Conservation (phyloP, 2,113 vertebrate species). For the Mystacornis crossleyi region DNA sequence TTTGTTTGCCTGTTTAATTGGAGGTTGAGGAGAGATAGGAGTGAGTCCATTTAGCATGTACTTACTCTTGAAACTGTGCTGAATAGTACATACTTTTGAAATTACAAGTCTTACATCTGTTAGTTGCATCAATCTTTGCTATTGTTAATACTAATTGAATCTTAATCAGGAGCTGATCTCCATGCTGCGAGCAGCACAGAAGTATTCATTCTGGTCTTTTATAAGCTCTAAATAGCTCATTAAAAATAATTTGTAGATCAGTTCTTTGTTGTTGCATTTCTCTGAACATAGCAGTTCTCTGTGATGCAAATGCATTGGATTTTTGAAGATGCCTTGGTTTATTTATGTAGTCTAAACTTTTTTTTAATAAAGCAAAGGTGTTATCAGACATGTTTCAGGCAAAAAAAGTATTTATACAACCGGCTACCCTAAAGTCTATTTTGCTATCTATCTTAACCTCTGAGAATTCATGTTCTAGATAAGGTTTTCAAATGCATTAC, state of each 20-base stretch:
- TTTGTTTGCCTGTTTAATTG: neutral
- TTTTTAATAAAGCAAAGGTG: neutral
- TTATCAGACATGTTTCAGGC: neutral
- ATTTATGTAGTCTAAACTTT: neutral
- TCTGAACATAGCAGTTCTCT: neutral
- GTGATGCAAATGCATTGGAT: fast-evolving
- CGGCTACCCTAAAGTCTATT: neutral
- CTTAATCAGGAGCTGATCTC: neutral
- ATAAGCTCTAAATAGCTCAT: neutral
- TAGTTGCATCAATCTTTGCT: neutral
- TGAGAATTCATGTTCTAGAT: neutral
- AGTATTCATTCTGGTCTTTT: neutral
- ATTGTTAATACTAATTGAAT: neutral
- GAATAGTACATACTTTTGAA: neutral
- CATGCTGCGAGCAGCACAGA: neutral
- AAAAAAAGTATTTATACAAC: neutral
- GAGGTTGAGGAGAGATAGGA: neutral
- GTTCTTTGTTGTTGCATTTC: neutral
- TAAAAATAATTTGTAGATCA: neutral
- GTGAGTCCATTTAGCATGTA: neutral
- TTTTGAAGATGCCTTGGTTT: neutral
- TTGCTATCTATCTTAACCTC: neutral
- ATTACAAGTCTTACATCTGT: neutral
- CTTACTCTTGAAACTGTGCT: neutral
- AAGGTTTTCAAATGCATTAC: neutral